Base-by-base conservation (phyloP, 37 sponge, comb jelly and placozoan genomes). In the Halichondria panicea region DNA sequence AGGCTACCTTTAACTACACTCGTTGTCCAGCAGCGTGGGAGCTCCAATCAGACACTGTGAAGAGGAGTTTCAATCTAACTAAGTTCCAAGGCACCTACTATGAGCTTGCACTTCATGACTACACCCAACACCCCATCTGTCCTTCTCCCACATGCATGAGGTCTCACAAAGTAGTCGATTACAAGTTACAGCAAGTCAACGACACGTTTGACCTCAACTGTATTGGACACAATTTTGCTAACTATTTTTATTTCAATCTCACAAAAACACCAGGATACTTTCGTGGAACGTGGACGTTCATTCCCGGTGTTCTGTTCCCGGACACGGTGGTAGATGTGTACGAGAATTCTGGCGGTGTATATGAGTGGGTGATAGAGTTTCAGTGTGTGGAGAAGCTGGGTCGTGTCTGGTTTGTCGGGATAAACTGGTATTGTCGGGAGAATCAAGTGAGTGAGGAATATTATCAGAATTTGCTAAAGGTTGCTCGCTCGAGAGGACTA, bases 281-380 rank as follows among this genome's bases (percentile, higher is more conserved):
- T 50, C 52, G 31, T 2, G 87, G 80, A 21, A 72, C 35, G n/a
- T 22, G 19, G 43, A 32, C 50, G 0, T 8, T 48, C 6, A 19
- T 78, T 34, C 71, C 71, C 1, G 12, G 30, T 21, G 44, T 86
- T 18, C 28, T 34, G 24, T 72, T 79, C 43, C 80, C 79, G 3
- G 70, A 86, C 70, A 79, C 80, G 28, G 80, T 86, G 22, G 87
- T 79, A 28, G 87, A 78, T 22, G 68, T 86, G 25, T 28, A 73
- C 1, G 80, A 79, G 28, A 66, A 66, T 34, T 11, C 50, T 2
- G 75, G 45, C 1, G 80, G 80, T 1, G 70, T 38, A 7, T 86
- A 86, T 53, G 87, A 86, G 42, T 79, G 87, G 80, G 75, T 65
- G 22, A 78, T 86, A 36, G 87, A 86, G 58, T 78, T 79, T 60